Evolutionary conservation across 30 jellyfish, hydroid and myxozoan genomes (phyloP).

Genomic region (Mastigias papua): DNA sequence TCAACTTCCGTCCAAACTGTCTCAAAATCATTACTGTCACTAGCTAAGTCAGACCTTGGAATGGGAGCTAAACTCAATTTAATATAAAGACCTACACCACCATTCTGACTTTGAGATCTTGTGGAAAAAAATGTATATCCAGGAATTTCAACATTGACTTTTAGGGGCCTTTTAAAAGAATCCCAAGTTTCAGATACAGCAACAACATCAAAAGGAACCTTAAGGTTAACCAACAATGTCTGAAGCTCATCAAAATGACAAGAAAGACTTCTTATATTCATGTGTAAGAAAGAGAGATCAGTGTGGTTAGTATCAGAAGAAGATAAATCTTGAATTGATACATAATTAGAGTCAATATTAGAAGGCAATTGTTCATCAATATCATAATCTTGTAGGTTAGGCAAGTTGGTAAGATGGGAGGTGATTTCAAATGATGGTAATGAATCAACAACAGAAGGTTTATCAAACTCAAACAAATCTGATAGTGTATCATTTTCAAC

Average conservation of each 20-base stretch:
- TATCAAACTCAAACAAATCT: neutral
- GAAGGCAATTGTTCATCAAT: constrained; percentile 29
- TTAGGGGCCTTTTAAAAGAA: no score
- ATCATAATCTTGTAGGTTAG: constrained; percentile 24
- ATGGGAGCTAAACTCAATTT: neutral
- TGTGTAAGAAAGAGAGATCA: constrained; percentile 30
- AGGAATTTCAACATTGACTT: no score
- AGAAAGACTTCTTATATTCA: constrained; percentile 40
- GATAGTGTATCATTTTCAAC: neutral
- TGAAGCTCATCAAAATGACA: constrained; percentile 6
- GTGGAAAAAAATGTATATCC: neutral
- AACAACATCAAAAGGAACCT: constrained; percentile 6
- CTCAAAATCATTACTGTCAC: neutral
- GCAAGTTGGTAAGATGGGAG: constrained; percentile 23
- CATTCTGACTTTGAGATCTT: no score
- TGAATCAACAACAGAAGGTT: no score
- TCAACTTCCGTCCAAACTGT: neutral
- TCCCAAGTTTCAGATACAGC: constrained; percentile 37
- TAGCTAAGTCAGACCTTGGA: neutral
- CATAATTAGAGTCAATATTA: neutral
- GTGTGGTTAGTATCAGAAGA: neutral
- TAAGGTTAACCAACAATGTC: neutral
- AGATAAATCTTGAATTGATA: constrained; percentile 1
- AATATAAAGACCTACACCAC: no score
- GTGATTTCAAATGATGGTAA: constrained; percentile 20